phyloP scores from a whole-genome alignment of 2,113 vertebrate species.

The Corythaeola cristata region DNA sequence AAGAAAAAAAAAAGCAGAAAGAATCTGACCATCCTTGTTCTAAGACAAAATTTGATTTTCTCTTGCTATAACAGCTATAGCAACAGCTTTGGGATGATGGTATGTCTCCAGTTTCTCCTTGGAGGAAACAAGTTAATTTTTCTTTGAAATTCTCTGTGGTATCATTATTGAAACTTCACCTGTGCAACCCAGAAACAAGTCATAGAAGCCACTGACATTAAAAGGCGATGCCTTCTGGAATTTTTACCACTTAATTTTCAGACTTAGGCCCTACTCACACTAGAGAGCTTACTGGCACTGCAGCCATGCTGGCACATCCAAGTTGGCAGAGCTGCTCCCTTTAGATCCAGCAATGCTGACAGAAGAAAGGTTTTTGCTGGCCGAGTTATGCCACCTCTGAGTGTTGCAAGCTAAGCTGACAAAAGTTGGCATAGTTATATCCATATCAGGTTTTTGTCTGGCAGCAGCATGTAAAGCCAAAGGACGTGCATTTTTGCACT shows the following conservation, averaged over 20 bases:
- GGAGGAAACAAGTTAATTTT: neutral
- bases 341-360: neutral
- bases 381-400: neutral
- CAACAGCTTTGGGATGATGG: neutral
- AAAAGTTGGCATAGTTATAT: neutral
- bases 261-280: neutral
- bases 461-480: neutral
- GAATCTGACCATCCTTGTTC: neutral
- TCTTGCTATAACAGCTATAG: neutral
- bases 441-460: neutral
- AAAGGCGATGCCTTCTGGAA: neutral
- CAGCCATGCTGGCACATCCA: neutral
- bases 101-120: neutral
- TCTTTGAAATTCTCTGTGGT: neutral
- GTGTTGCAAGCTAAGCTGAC: neutral
- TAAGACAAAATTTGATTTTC: neutral
- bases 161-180: neutral
- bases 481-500: neutral
- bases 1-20: neutral
- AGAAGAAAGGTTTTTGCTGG: neutral
- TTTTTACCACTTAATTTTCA: neutral
- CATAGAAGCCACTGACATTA: neutral
- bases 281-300: neutral
- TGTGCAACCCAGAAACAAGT: neutral
- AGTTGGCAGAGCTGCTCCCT: neutral